Base-by-base conservation (phyloP, 1,140 invertebrate genomes). In the Rhyacophila brunnea region DNA sequence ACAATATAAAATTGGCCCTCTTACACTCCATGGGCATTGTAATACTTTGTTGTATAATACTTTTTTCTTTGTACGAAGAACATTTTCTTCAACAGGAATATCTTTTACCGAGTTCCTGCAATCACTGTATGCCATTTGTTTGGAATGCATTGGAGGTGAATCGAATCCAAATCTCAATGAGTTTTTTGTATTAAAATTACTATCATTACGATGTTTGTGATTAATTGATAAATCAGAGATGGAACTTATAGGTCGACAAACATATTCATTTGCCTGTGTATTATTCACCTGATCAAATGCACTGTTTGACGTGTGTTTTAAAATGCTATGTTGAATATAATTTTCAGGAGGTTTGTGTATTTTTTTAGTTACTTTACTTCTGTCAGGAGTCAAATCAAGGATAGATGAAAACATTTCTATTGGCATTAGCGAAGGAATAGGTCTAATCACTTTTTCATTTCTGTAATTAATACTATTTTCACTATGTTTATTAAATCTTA, bases 361-460 rank as follows among this genome's bases (percentile, higher is more conserved):
- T 42, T 5, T 32, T 44, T 28, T 28, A 5, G 23, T 5, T 9
- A 28, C 9, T 28, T 28, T 9, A 5, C 9, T 28, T 28, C 23
- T 28, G 9, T 28, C 9, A 5, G 23, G 9, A 28, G 23, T 28
- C 23, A 28, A 28, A 9, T 28, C 23, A 28, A 28, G 23, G 9
- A 28, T 28, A 5, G 23, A 28, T 28, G 23, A 28, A 28, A 28
- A 28, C 4, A 28, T 17, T 34, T 55, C 44, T 18, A 64, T 58
- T 4, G 62, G 58, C 58, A 64, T 64, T 18, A 64, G 15, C 3
- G 58, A 64, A 15, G 62, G 62, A 20, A 64, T 64, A 2, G 58
- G 62, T 7, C 56, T 34, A 11, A 61, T 45, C 7, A 64, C 13
- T 49, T 60, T 64, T 20, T 64, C 44, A 23, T 60, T 55, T 34